Evolutionary conservation across 1,140 invertebrate species (phyloP).

Genomic region (Magallana ariakensis): DNA sequence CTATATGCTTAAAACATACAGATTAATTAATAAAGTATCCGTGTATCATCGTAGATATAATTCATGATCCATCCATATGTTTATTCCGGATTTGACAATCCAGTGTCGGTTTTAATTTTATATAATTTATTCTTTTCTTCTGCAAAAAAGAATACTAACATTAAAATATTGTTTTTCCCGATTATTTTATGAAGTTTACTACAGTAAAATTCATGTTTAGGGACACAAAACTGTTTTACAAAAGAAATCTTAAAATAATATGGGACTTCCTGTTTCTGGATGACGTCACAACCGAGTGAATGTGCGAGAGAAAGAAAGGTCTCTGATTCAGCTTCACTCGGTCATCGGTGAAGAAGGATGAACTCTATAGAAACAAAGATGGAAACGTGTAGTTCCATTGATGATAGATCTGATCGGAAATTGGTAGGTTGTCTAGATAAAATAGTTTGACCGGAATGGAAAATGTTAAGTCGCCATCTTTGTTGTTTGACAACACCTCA

Average conservation of each 20-base stretch:
- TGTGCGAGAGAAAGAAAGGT: slow-evolving; percentile 34
- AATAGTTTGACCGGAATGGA: background rate
- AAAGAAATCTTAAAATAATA: background rate
- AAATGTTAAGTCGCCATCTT: slow-evolving; percentile 34
- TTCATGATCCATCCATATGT: too few relatives aligned
- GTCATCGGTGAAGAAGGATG: slow-evolving; percentile 49
- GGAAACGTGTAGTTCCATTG: slow-evolving; percentile 61
- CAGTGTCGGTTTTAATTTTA: too few relatives aligned
- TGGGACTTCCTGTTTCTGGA: slow-evolving; percentile 27
- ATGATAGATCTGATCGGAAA: slow-evolving; percentile 54
- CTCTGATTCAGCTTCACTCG: slow-evolving; percentile 45
- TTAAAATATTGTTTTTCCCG: too few relatives aligned
- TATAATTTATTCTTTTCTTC: too few relatives aligned
- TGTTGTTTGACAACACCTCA: slow-evolving; percentile 53
- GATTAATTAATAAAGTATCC: too few relatives aligned
- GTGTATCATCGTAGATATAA: too few relatives aligned
- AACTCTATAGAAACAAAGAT: slow-evolving; percentile 59
- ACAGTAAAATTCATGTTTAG: too few relatives aligned
- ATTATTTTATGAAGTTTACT: too few relatives aligned
- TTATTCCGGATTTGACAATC: too few relatives aligned
- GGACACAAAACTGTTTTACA: too few relatives aligned
- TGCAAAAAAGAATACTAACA: too few relatives aligned
- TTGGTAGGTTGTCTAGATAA: slow-evolving; percentile 44
- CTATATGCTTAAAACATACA: too few relatives aligned
- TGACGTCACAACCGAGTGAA: slow-evolving; percentile 24